A percentile compares a stretch with the other conserved stretches of the same genome.
These are phyloP conservation scores for Mastomys natalensis DNA, from an alignment of 2,113 vertebrate genomes.

Conservation along the genomic window DNA sequence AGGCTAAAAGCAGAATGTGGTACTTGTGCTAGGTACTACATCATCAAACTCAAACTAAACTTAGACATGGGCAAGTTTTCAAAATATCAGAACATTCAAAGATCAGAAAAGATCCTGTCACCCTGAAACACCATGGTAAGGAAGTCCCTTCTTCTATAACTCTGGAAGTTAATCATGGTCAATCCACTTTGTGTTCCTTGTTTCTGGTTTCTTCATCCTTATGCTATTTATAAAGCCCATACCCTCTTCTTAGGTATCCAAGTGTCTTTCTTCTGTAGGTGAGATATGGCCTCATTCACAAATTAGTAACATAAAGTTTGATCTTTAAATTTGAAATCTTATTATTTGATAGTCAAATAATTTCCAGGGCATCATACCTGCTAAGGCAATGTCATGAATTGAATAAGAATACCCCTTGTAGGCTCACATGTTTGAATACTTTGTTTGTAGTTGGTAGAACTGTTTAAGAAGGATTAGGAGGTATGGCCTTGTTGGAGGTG, in stretches of 20 bases:
- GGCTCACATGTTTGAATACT: background rate
- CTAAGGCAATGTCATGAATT: background rate
- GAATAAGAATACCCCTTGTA: background rate
- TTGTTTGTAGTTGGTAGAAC: background rate
- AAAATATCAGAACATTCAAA: background rate
- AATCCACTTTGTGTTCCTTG: background rate
- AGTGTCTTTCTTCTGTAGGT: background rate
- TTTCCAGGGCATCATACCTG: background rate
- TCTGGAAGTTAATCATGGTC: background rate
- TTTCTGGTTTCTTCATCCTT: background rate
- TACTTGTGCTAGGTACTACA: background rate
- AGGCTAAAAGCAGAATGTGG: background rate
- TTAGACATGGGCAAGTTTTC: background rate
- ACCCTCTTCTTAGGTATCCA: background rate
- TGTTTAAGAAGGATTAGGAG: background rate
- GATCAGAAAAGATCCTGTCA: background rate
- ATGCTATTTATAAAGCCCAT: background rate
- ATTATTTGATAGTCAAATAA: background rate
- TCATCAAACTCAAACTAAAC: background rate
- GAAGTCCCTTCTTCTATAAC: background rate
- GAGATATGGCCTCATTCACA: background rate
- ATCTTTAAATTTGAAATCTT: constrained; percentile 15
- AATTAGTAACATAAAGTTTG: background rate
- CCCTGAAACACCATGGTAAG: too few species aligned
- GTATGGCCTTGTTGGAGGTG: background rate